Conservation (phyloP, 2,888 invertebrate genomes). For the Drosophila borborema region DNA sequence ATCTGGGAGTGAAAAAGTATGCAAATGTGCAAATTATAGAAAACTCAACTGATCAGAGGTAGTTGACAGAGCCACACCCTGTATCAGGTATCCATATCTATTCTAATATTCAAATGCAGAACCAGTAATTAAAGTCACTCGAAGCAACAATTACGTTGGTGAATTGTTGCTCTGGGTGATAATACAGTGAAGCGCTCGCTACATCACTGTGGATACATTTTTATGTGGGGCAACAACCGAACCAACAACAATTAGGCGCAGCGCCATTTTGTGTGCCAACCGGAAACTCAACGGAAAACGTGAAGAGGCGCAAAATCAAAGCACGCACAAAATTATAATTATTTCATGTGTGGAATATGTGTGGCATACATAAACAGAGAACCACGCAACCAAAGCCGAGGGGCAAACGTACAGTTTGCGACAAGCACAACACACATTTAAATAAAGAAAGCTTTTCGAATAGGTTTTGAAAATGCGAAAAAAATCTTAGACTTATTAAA, state of each 20-base stretch:
- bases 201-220: conserved; percentile 40
- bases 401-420: conserved; percentile 20
- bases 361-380: conserved; percentile 60
- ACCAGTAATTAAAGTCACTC: conserved; percentile 47
- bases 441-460: not conserved
- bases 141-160: conserved; percentile 28
- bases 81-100: not conserved
- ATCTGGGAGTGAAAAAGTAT: conserved; percentile 9
- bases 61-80: not conserved
- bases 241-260: conserved; percentile 29
- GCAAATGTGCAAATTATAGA: not conserved
- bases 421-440: not conserved
- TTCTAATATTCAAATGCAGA: not conserved
- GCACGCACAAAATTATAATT: conserved; percentile 77
- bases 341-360: conserved; percentile 72
- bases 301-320: conserved; percentile 73
- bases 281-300: conserved; percentile 64
- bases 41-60: conserved; percentile 6
- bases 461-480: too few species aligned
- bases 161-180: conserved; percentile 59
- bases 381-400: conserved; percentile 41
- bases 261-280: conserved; percentile 58
- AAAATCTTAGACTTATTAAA: not conserved
- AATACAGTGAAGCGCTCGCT: conserved; percentile 30
- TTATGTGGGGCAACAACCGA: conserved; percentile 29